phyloP scores from a whole-genome alignment of 1,140 invertebrate genomes.

The Physella acuta region DNA sequence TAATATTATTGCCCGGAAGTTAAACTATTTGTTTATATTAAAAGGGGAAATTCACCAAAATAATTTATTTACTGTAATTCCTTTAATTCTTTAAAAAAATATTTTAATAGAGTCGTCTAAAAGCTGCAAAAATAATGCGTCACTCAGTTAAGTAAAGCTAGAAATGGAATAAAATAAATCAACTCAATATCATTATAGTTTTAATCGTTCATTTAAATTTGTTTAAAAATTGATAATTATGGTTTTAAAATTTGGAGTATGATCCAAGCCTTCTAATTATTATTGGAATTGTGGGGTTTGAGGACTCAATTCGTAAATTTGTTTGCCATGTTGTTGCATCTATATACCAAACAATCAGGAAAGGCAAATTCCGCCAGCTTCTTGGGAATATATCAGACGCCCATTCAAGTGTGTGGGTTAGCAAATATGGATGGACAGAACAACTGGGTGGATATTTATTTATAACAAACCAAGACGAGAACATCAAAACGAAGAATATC shows the following conservation, averaged over 20 bases:
- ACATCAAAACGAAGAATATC: constrained; percentile 97
- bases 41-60: too few species aligned
- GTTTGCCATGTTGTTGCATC: constrained; percentile 96
- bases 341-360: constrained; percentile 93
- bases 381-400: constrained; percentile 83
- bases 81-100: too few species aligned
- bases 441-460: constrained; percentile 74
- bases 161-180: too few species aligned
- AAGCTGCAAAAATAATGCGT: too few species aligned
- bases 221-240: too few species aligned
- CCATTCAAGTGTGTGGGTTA: constrained; percentile 86
- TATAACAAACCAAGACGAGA: constrained; percentile 93
- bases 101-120: too few species aligned
- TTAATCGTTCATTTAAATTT: too few species aligned
- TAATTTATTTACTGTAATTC: too few species aligned
- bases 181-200: too few species aligned
- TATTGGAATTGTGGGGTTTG: constrained; percentile 79
- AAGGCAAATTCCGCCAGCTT: constrained; percentile 76
- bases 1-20: too few species aligned
- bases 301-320: constrained; percentile 95
- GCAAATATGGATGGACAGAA: constrained; percentile 91
- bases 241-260: constrained; percentile 35
- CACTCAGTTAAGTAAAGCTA: too few species aligned
- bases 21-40: too few species aligned
- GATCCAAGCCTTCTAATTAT: constrained; percentile 64